Base-by-base conservation (phyloP, 53 echinoderm and acorn worm species). In the Arbacia lixula region DNA sequence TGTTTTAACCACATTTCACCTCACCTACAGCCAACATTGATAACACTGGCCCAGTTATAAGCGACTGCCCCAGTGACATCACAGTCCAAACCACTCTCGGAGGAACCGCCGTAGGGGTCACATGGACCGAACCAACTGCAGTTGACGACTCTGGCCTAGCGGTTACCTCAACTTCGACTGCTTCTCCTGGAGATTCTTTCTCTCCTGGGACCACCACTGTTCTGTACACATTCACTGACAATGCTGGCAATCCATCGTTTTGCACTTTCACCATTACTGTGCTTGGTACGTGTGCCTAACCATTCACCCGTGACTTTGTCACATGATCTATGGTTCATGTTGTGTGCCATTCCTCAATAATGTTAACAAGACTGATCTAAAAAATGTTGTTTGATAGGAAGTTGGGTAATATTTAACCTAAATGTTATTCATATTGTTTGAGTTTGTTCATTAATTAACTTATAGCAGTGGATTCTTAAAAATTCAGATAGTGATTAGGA, bases 121-220 rank as follows among this genome's bases (percentile, higher is more conserved):
- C 84, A 1, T 90, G 90, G 90, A 40, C 75, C 4, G 90, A 72
- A 33, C 90, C 90, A n/a, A 90, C 90, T 0, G 86, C 90, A 46
- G 75, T 60, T 4, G 90, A 90, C 50, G 62, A 90, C 46, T 83
- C 86, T 24, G 91, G 87, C n/a, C n/a, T n/a, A 56, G 42, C 28
- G 53, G 76, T 75, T 33, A 67, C 67, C 10, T 24, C 60, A 2
- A 60, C 60, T 12, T 40, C 37, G 4, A 22, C 61, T 25, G 19
- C 58, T 2, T 60, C 12, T 60, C 53, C 72, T 12, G 79, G 84
- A 5, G 84, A 84, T 53, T 54, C 38, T 26, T 84, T 84, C 41
- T 37, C 68, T 16, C 21, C 68, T 25, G 84, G 84, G 8, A 68
- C 84, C 12, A 84, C 84, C 10, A 0, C 27, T 0, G 69, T 84